Evolutionary conservation across 2,797 vertebrate species (phyloP).

Genomic region (Aplochiton taeniatus): DNA sequence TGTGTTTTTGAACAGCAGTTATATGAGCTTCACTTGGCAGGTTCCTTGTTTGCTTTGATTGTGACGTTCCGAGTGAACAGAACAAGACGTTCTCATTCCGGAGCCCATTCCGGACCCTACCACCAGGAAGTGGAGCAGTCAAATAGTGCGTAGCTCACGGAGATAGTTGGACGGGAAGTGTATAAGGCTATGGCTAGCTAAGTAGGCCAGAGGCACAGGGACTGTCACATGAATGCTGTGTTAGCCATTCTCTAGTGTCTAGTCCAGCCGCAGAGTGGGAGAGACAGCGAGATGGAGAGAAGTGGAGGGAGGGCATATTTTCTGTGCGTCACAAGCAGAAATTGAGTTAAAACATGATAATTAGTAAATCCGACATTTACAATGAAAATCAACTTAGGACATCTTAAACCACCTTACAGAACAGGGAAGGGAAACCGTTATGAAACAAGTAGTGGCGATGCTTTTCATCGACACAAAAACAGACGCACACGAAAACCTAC

Average conservation of each 20-base stretch:
- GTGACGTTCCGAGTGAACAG: slow-evolving; percentile 21
- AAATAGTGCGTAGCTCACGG: slow-evolving; percentile 3
- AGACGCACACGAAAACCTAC: background rate
- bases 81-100: slow-evolving; percentile 44
- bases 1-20: slow-evolving; percentile 39
- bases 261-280: slow-evolving; percentile 50
- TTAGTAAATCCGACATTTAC: too few relatives aligned
- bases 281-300: slow-evolving; percentile 1
- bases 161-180: slow-evolving; percentile 28
- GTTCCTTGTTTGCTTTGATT: slow-evolving; percentile 40
- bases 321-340: background rate
- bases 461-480: background rate
- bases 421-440: background rate
- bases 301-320: background rate
- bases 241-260: slow-evolving; percentile 58
- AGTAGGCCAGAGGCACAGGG: slow-evolving; percentile 61
- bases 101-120: slow-evolving; percentile 20
- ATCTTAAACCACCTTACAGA: too few relatives aligned
- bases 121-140: slow-evolving; percentile 30
- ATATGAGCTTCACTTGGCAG: slow-evolving; percentile 43
- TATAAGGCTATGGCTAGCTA: slow-evolving; percentile 32
- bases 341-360: too few relatives aligned
- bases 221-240: slow-evolving; percentile 60
- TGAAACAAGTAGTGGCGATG: background rate
- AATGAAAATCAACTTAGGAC: too few relatives aligned